Base-by-base conservation (phyloP, 2,113 vertebrate genomes). In the Vimba vimba region DNA sequence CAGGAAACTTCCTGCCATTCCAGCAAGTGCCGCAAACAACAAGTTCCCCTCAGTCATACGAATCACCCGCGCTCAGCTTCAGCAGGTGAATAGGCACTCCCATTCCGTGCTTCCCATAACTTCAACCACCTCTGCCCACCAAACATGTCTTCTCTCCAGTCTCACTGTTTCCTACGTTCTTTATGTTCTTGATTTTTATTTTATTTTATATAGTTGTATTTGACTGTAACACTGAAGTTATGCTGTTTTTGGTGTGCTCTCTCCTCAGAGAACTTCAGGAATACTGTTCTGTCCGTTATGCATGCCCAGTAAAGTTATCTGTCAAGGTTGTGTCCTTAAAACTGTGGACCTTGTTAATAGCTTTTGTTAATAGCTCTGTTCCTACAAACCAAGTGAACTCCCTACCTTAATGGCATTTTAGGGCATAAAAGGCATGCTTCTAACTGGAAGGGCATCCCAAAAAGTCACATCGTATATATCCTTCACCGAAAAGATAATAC, bases 41-140 rank as follows among this genome's bases (percentile, higher is more conserved):
- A 97, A 94, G 96, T 91, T 96, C 68, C 97, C 97, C 95, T 95
- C 97, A 91, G 94, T 97, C 94, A 98, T 97, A 93, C 95, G 95
- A 93, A 96, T 97, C 95, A 97, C 96, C 89, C 96, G 97, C 66
- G 96, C 96, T 86, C 96, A 97, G 91, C 95, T 94, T n/a, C 95
- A 96, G 94, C 97, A 98, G 97, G 97, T 98, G 96, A 97, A 94
- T 94, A 93, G 81, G 47, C 68, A 69, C 50, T 73, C 50, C 47
- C 68, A 60, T 30, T 39, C 33, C 30, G 13, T 83, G 82, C 82
- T 83, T 73, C 12, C 52, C 68, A 73, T 83, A 33, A 68, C 19
- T 52, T 86, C 86, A 69, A 82, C 52, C 30, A 50, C 60, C 73
- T 73, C 87, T 84, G 23, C 39, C 21, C 47, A 79, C 88, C 80